phyloP scores from a whole-genome alignment of 2,113 vertebrate genomes.

The Ptychochromis oligacanthus region DNA sequence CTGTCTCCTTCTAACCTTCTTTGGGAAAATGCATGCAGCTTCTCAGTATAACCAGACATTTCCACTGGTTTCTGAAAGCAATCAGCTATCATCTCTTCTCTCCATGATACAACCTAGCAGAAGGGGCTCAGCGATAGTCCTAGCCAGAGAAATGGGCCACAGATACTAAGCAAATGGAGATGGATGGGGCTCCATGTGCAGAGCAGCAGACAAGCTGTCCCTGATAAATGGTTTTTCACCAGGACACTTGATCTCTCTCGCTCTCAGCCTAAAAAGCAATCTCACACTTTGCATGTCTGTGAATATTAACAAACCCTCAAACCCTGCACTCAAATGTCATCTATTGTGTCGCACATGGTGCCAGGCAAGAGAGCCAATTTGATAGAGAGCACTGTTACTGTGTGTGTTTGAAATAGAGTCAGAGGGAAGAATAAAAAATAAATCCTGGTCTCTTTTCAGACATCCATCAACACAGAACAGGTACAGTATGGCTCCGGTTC shows the following conservation, averaged over 20 bases:
- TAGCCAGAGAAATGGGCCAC: conserved; percentile 67
- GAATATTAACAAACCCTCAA: conserved; percentile 79
- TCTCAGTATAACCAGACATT: not conserved
- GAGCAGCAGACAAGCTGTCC: conserved; percentile 73
- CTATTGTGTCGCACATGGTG: conserved; percentile 68
- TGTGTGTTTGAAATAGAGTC: conserved; percentile 59
- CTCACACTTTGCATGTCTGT: conserved; percentile 78
- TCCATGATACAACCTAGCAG: conserved; percentile 3
- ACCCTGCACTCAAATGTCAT: conserved; percentile 74
- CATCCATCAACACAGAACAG: conserved; percentile 62
- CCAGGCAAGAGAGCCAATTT: conserved; percentile 66
- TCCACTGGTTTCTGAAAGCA: not conserved
- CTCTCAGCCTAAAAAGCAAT: conserved; percentile 79
- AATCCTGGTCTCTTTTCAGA: conserved; percentile 48
- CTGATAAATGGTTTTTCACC: conserved; percentile 75
- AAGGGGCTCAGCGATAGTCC: conserved; percentile 45
- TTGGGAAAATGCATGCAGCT: not conserved
- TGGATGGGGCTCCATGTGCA: conserved; percentile 71
- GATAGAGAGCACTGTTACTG: conserved; percentile 65
- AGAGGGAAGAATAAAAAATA: not conserved
- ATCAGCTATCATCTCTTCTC: conserved; percentile 13
- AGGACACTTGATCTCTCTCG: conserved; percentile 71
- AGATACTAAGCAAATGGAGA: conserved; percentile 77
- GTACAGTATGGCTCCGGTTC: conserved; percentile 46
- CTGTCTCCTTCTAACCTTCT: not conserved